These are phyloP conservation scores for Psittacula cyanocephala DNA, from an alignment of 2,113 vertebrate genomes.

Conservation along the genomic window DNA sequence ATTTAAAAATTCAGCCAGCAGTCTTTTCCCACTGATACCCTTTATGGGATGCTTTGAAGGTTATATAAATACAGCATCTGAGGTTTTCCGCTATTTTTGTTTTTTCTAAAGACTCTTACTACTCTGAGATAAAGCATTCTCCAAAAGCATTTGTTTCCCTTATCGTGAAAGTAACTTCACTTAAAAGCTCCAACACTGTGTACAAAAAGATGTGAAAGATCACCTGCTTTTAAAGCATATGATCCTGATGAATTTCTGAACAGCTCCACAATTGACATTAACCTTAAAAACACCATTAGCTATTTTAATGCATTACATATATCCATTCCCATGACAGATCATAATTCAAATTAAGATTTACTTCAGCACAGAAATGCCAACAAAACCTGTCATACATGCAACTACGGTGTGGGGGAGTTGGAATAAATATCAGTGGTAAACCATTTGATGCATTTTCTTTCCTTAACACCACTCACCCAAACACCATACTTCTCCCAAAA, in stretches of 20 bases:
- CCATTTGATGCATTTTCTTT: background rate
- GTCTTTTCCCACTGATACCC: background rate
- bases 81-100: background rate
- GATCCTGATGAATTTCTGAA: background rate
- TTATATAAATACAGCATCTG: background rate
- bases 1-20: background rate
- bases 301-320: background rate
- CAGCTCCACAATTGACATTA: background rate
- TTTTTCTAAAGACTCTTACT: background rate
- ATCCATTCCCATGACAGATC: background rate
- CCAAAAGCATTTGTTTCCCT: background rate
- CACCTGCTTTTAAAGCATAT: background rate
- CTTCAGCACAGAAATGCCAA: background rate
- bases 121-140: background rate
- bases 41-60: background rate
- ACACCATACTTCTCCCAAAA: background rate
- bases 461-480: background rate
- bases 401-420: background rate
- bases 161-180: background rate
- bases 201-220: background rate
- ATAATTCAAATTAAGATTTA: background rate
- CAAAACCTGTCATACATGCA: background rate
- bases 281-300: background rate
- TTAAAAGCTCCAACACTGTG: background rate
- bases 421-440: background rate